Conservation (phyloP, 2,113 vertebrate genomes). For the Bubo scandiacus region DNA sequence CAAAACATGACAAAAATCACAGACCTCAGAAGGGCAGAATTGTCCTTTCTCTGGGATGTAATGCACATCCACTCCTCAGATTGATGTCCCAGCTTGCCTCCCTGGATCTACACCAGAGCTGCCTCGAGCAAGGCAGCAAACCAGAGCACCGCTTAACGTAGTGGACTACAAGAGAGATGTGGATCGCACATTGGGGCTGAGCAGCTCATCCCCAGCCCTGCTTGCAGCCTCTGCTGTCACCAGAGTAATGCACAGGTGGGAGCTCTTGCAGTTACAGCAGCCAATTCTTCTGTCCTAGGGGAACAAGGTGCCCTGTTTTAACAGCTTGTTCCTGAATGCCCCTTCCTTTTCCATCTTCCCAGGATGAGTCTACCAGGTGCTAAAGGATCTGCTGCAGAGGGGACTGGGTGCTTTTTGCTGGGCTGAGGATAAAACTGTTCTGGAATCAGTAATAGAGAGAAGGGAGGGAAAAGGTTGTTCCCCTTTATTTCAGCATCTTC, state of each 20-base stretch:
- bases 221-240: background rate
- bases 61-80: background rate
- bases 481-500: background rate
- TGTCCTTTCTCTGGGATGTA: background rate
- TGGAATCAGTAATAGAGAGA: background rate
- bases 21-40: background rate
- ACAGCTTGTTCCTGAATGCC: background rate
- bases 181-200: rapidly evolving
- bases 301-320: background rate
- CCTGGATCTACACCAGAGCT: background rate
- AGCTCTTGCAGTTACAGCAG: background rate
- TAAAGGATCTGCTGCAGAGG: background rate
- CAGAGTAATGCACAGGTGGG: background rate
- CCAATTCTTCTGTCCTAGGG: background rate
- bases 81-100: background rate
- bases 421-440: background rate
- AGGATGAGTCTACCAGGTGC: background rate
- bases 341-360: background rate
- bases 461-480: background rate
- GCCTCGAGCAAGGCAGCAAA: background rate
- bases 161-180: background rate
- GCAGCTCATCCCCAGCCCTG: background rate
- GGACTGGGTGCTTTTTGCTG: background rate
- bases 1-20: background rate
- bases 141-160: rapidly evolving